Evolutionary conservation across 1,140 invertebrate species (phyloP).

Genomic region (Phortica variegata): DNA sequence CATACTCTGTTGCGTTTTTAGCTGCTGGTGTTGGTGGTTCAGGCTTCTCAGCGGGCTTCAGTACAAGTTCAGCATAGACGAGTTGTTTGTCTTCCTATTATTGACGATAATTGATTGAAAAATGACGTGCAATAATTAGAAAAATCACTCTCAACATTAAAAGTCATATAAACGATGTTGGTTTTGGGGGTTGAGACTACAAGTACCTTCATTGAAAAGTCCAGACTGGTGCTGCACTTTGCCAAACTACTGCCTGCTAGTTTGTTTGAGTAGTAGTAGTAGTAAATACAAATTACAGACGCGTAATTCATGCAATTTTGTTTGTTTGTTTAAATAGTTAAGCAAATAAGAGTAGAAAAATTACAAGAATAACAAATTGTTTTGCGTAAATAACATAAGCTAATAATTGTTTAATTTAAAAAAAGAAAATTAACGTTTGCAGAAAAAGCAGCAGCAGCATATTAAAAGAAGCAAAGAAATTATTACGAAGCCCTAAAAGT

Average conservation of each 20-base stretch:
- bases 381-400: no score
- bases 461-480: no score
- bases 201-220: conserved; percentile 49
- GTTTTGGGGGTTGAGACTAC: background rate
- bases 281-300: conserved; percentile 19
- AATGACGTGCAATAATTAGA: background rate
- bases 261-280: conserved; percentile 8
- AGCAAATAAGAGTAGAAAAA: no score
- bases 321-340: no score
- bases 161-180: background rate
- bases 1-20: conserved; percentile 62
- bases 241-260: conserved; percentile 48
- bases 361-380: no score
- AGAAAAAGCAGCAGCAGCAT: no score
- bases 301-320: no score
- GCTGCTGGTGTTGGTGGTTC: conserved; percentile 40
- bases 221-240: conserved; percentile 51
- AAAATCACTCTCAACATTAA: background rate
- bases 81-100: conserved; percentile 57
- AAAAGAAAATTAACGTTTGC: no score
- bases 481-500: no score
- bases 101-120: conserved; percentile 7
- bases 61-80: conserved; percentile 65
- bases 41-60: conserved; percentile 57
- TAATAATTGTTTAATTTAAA: no score